Evolutionary conservation across 2,888 invertebrate genomes (phyloP), one percentile per base, ranked within the genome.

Genomic region (Drosophila ustulata): DNA sequence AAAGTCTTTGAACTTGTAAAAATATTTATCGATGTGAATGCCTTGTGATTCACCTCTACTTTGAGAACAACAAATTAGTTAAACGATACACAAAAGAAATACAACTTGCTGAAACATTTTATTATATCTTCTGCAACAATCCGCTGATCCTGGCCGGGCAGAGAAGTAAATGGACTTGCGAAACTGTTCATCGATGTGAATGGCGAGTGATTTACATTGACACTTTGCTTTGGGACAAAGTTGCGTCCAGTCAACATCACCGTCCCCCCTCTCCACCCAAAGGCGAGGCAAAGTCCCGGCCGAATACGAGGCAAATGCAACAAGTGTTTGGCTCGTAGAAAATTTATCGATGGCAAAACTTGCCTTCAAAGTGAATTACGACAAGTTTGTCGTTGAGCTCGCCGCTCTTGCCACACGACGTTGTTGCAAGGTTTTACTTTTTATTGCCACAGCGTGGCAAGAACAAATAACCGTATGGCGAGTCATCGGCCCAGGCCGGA

Each of bases 321-420:
- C 84, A 84, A 84, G 84, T 84, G 89, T 51, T 77, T 86, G 56
- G 69, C 68, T 65, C 65, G 66, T 39, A 57, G 71, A 65, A 81
- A 87, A 85, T 85, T 85, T 85, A 85, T 85, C 73, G 85, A 82
- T 67, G 74, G 73, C 70, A 77, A 74, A 88, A 89, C 84, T 85
- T 85, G 67, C 53, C 52, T 78, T 81, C 69, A 65, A 74, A 87
- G 88, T 85, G 80, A 85, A 75, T 89, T 87, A 89, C 85, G 85
- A 75, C 82, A 88, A 83, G 83, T 85, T 88, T 59, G 69, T 55
- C 75, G 51, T 55, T 30, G 41, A 65, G 51, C 55, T 64, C 47
- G 28, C 67, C 18, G 18, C 56, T 61, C 34, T 32, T 59, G 53
- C 43, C 41, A 30, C 63, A 41, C 45, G 45, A 41, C 50, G 26